Conservation (phyloP, 2,113 vertebrate species). For the Lampris incognitus region DNA sequence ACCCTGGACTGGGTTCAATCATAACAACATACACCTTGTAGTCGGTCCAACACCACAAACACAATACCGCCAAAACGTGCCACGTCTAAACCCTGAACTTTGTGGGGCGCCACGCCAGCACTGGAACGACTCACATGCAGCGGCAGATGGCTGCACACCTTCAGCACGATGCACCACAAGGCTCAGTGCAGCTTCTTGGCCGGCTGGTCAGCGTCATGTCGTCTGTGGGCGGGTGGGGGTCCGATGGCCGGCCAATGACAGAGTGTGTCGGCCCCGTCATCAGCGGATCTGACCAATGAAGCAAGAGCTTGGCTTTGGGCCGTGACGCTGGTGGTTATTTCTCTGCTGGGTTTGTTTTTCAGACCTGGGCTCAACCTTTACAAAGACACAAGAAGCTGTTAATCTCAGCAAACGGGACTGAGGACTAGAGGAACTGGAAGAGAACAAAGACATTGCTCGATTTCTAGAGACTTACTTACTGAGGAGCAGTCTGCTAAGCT, state of each 20-base stretch:
- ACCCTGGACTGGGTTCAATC: not conserved
- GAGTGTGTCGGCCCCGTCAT: conserved; percentile 8
- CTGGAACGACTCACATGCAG: conserved; percentile 39
- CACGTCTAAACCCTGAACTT: conserved; percentile 13
- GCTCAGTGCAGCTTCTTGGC: conserved; percentile 19
- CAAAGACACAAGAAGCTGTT: not conserved
- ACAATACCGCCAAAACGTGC: not conserved
- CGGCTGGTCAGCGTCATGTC: conserved; percentile 18
- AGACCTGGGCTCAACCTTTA: not conserved
- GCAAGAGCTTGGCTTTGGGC: not conserved
- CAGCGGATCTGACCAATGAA: conserved; percentile 4
- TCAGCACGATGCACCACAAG: conserved; percentile 38
- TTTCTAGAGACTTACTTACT: no score
- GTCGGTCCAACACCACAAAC: not conserved
- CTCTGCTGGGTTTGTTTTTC: not conserved
- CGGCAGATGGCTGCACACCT: conserved; percentile 51
- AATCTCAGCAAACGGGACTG: not conserved
- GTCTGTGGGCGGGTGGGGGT: conserved; percentile 30
- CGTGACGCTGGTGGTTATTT: not conserved
- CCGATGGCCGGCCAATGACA: conserved; percentile 19
- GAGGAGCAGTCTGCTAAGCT: not conserved
- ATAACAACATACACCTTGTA: not conserved
- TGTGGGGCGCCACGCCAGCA: conserved; percentile 11
- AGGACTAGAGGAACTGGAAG: not conserved
- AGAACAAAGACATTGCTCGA: no score